Percentiles rank a stretch among this genome's conserved stretches.
These are phyloP conservation scores for Vanessa tameamea DNA, from an alignment of 1,140 invertebrate genomes.

Conservation along the genomic window DNA sequence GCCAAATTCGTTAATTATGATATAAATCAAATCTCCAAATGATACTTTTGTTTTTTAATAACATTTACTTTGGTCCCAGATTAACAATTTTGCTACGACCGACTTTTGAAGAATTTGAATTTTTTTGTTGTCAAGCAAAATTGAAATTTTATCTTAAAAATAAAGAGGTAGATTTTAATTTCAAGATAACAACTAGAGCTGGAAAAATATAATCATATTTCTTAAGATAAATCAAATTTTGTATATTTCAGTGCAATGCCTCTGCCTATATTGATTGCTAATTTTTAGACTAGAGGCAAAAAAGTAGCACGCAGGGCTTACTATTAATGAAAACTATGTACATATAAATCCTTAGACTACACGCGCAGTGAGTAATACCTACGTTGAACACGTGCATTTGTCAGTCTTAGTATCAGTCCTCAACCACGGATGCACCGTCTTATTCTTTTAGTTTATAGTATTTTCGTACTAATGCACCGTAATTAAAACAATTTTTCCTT, in stretches of 20 bases:
- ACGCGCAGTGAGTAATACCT: slow-evolving; percentile 63
- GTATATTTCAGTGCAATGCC: slow-evolving; percentile 38
- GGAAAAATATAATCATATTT: slow-evolving; percentile 51
- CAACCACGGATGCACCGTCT: slow-evolving; percentile 65
- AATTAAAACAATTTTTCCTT: slow-evolving; percentile 58
- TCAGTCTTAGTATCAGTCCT: slow-evolving; percentile 80
- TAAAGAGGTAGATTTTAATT: slow-evolving; percentile 79
- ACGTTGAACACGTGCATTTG: slow-evolving; percentile 70
- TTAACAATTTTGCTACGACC: slow-evolving; percentile 42
- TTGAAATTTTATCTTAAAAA: slow-evolving; percentile 64
- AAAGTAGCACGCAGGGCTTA: slow-evolving; percentile 68
- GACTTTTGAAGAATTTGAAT: slow-evolving; percentile 46
- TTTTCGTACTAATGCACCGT: slow-evolving; percentile 74
- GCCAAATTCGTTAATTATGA: slow-evolving; percentile 20
- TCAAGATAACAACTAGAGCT: slow-evolving; percentile 66
- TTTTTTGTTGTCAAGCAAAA: slow-evolving; percentile 47
- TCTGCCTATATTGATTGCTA: slow-evolving; percentile 33
- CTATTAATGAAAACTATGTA: slow-evolving; percentile 55
- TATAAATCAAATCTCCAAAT: slow-evolving; percentile 34
- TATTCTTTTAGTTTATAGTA: slow-evolving; percentile 73
- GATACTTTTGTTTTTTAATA: slow-evolving; percentile 30
- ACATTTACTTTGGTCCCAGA: slow-evolving; percentile 67
- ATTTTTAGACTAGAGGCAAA: slow-evolving; percentile 54
- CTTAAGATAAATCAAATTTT: slow-evolving; percentile 36
- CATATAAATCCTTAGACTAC: slow-evolving; percentile 58